phyloP scores from a whole-genome alignment of 2,113 vertebrate genomes.

The Vulpes lagopus region DNA sequence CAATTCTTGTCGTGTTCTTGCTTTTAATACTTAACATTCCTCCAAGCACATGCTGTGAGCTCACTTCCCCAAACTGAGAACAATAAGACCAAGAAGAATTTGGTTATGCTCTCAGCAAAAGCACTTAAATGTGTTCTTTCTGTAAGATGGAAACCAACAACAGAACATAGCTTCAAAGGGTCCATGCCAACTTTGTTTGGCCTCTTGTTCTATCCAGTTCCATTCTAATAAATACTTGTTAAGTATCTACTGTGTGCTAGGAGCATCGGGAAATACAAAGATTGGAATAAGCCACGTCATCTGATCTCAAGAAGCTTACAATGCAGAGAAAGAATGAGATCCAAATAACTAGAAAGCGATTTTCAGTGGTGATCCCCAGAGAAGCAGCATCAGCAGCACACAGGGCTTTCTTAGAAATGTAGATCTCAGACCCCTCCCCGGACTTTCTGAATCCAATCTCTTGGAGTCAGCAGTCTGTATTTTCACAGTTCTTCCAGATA shows the following conservation, averaged over 20 bases:
- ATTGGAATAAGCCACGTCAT: neutral
- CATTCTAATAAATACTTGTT: conserved; percentile 53
- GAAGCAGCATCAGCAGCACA: neutral
- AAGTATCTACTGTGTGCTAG: neutral
- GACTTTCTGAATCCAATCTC: neutral
- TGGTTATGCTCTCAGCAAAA: neutral
- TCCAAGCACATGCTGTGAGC: neutral
- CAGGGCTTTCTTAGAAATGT: neutral
- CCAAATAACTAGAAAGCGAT: neutral
- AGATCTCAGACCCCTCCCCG: neutral
- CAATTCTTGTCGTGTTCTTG: neutral
- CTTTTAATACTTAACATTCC: neutral
- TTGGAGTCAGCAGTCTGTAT: neutral
- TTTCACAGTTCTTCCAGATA: neutral
- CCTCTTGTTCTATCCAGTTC: neutral
- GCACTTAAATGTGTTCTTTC: neutral
- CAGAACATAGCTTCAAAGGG: neutral
- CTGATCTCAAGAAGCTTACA: neutral
- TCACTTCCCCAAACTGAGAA: neutral
- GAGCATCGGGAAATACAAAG: neutral
- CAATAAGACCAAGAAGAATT: neutral
- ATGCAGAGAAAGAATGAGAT: neutral
- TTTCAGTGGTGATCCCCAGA: neutral
- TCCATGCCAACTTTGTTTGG: neutral
- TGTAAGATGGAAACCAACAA: neutral